Base-by-base conservation (phyloP, 1,140 invertebrate species). In the Tetragnatha versicolor region DNA sequence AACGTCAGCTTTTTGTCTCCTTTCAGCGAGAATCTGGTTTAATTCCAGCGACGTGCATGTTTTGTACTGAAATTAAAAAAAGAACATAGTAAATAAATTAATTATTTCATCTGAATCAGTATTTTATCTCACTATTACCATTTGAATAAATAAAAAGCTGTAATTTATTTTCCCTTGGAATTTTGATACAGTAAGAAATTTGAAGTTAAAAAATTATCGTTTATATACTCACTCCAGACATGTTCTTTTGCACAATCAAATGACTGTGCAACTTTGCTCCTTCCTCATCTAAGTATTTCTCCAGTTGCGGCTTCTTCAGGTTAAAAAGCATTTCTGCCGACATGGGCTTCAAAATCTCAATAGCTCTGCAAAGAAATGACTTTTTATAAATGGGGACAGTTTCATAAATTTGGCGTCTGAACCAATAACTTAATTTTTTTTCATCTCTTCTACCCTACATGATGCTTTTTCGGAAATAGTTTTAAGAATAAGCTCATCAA, bases 221-320 rank as follows among this genome's bases (percentile, higher is more conserved):
- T 10, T 20, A 5, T 31, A 31, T 27, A 73, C 78, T 53, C 42
- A 79, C 78, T 7, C 78, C 78, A 7, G 66, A 72, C 51, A 79
- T 79, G 17, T 79, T 79, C 35, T 79, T 79, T 22, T 79, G 78
- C 2, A 79, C 35, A 1, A 58, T 10, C 6, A 79, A 55, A 25
- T 72, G 37, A 25, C 58, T 79, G 47, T 72, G 45, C 4, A 79
- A 47, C 29, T 69, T 72, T 0, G 31, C 22, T 39, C 78, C 78
- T 72, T 79, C 78, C 37, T 79, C 68, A 14, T 60, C 78, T 0
- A 79, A 47, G 25, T 72, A 51, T 53, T 79, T 73, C 33, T 79
- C 78, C 35, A 79, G 25, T 31, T 73, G 78, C 20, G 55, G 7
- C 31, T 73, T 72, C 35, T 60, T 37, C 6, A 73, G 27, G 6